These are phyloP conservation scores for Thryonomys swinderianus DNA, from an alignment of 2,113 vertebrate genomes.

Conservation along the genomic window DNA sequence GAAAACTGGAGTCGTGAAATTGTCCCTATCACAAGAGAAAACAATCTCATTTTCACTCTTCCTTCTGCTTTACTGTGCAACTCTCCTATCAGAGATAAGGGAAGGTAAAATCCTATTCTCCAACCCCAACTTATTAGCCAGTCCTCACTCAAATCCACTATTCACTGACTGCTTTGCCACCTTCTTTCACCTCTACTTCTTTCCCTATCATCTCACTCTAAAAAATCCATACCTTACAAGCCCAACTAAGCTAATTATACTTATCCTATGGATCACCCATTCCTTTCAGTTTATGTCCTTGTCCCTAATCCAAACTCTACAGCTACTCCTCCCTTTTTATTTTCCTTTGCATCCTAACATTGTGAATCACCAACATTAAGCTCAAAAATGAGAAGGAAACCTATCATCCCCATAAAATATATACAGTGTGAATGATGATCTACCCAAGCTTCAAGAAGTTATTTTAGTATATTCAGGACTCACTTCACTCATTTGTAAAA, in stretches of 20 bases:
- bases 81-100: background rate
- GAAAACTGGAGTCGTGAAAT: background rate
- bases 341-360: slow-evolving; percentile 20
- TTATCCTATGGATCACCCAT: background rate
- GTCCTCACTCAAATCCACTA: background rate
- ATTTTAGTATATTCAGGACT: slow-evolving; percentile 29
- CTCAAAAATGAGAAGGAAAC: background rate
- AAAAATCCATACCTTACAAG: background rate
- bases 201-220: background rate
- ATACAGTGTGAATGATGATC: background rate
- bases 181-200: background rate
- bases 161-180: background rate
- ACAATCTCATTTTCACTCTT: slow-evolving; percentile 40
- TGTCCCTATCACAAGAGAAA: background rate
- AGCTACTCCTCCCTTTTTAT: background rate
- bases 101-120: slow-evolving; percentile 1
- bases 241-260: background rate
- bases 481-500: background rate
- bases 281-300: background rate
- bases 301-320: background rate
- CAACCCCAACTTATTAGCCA: background rate
- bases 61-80: slow-evolving; percentile 51
- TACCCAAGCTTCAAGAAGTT: slow-evolving; percentile 15
- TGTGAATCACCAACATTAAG: background rate
- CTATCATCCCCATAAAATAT: background rate